Evolutionary conservation across 1,140 invertebrate species (phyloP).

Genomic region (Rhysida immarginata): DNA sequence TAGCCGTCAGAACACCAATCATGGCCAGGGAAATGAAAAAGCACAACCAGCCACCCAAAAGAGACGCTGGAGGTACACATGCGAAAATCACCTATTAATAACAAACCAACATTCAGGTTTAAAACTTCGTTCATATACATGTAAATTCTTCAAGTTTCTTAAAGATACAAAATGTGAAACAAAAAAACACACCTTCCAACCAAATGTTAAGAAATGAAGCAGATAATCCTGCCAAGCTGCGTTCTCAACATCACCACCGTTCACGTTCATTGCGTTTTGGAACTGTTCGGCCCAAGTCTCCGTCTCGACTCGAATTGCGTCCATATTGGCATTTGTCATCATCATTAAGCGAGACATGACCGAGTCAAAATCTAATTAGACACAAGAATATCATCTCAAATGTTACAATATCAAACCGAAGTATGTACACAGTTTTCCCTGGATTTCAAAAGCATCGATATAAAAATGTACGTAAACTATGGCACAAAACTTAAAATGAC

Average conservation of each 20-base stretch:
- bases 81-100: constrained; percentile 44
- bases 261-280: constrained; percentile 44
- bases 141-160: too few species aligned
- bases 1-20: constrained; percentile 43
- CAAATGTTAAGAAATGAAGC: constrained; percentile 87
- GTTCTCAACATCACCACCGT: constrained; percentile 44
- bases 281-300: constrained; percentile 42
- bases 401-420: constrained; percentile 5
- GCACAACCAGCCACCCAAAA: constrained; percentile 44
- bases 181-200: constrained; percentile 50
- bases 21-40: constrained; percentile 39
- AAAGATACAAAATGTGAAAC: neutral
- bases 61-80: constrained; percentile 38
- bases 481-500: too few species aligned
- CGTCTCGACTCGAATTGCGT: constrained; percentile 37
- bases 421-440: neutral
- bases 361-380: constrained; percentile 39
- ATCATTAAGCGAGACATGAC: constrained; percentile 39
- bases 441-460: too few species aligned
- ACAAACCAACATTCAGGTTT: too few species aligned
- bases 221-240: constrained; percentile 39
- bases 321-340: constrained; percentile 41
- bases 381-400: too few species aligned
- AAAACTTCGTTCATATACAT: too few species aligned
- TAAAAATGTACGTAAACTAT: too few species aligned